phyloP scores from a whole-genome alignment of 1,140 invertebrate species.

The Onthophagus taurus region DNA sequence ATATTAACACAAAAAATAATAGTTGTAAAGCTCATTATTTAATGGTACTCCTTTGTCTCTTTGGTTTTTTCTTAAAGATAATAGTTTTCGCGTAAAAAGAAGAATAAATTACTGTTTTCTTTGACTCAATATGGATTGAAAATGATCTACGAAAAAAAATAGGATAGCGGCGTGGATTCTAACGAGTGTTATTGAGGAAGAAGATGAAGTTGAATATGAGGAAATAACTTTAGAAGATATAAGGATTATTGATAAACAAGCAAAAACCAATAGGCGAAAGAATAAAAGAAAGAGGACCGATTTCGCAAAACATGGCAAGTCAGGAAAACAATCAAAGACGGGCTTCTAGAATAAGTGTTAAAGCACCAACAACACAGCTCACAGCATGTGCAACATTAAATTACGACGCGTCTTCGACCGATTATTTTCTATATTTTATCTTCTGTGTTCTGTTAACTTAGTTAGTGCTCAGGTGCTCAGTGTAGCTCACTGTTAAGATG shows the following conservation, averaged over 20 bases:
- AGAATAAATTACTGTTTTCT: slow-evolving; percentile 68
- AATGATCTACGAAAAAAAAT: slow-evolving; percentile 70
- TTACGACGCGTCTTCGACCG: too few relatives aligned
- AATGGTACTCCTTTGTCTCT: too few relatives aligned
- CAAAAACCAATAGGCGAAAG: slow-evolving; percentile 29
- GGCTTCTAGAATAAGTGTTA: slow-evolving; percentile 12
- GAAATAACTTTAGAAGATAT: slow-evolving; percentile 25
- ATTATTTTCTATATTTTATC: too few relatives aligned
- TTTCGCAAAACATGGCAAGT: slow-evolving; percentile 16
- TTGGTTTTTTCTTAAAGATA: too few relatives aligned
- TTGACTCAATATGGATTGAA: slow-evolving; percentile 74
- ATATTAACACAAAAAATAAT: too few relatives aligned
- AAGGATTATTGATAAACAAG: slow-evolving; percentile 27
- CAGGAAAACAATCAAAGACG: slow-evolving; percentile 10
- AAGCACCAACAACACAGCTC: slow-evolving; percentile 17
- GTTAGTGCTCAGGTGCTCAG: too few relatives aligned
- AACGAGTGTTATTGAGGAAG: slow-evolving; percentile 71
- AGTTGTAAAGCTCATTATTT: too few relatives aligned
- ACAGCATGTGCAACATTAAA: too few relatives aligned
- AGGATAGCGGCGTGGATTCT: slow-evolving; percentile 82
- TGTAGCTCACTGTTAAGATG: too few relatives aligned
- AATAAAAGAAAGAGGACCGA: slow-evolving; percentile 18
- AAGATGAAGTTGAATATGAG: slow-evolving; percentile 48
- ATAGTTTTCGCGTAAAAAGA: too few relatives aligned
- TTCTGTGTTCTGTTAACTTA: too few relatives aligned